Evolutionary conservation across 2,797 vertebrate genomes (phyloP).

Genomic region (Pseudochaenichthys georgianus): DNA sequence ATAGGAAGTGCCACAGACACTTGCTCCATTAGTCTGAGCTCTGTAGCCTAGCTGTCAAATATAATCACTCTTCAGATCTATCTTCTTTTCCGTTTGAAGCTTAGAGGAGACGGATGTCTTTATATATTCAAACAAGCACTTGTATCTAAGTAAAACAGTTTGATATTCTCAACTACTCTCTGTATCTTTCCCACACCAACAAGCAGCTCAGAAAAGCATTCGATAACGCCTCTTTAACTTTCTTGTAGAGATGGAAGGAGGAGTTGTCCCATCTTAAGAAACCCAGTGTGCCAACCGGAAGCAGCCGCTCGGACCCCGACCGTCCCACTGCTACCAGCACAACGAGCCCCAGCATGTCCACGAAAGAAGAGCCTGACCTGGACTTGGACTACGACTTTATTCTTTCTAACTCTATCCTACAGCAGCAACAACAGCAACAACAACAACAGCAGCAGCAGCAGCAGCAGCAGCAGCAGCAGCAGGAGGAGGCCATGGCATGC

Average conservation of each 20-base stretch:
- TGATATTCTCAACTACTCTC: neutral
- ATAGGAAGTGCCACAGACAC: conserved; percentile 53
- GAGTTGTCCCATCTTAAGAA: conserved; percentile 93
- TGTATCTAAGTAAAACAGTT: neutral
- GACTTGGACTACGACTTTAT: conserved; percentile 98
- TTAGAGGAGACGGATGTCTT: neutral
- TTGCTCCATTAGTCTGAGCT: conserved; percentile 43
- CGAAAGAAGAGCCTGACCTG: conserved; percentile 92
- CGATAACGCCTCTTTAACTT: conserved; percentile 63
- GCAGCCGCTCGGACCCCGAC: conserved; percentile 81
- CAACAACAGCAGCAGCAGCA: conserved; percentile 81
- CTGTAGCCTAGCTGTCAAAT: conserved; percentile 37
- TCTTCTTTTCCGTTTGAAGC: conserved; percentile 11
- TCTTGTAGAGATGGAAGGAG: conserved; percentile 93
- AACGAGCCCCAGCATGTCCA: conserved; percentile 82
- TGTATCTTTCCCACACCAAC: conserved; percentile 17
- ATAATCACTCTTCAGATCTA: conserved; percentile 19
- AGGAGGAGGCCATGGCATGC: conserved; percentile 81
- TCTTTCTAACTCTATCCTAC: conserved; percentile 93
- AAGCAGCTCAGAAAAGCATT: conserved; percentile 4
- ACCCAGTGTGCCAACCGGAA: conserved; percentile 83
- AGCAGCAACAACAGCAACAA: conserved; percentile 80
- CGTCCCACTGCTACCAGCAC: conserved; percentile 74
- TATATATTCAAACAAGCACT: neutral
- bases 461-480: too few species aligned